phyloP scores from a whole-genome alignment of 1,140 invertebrate genomes.

The Neodiprion virginianus region DNA sequence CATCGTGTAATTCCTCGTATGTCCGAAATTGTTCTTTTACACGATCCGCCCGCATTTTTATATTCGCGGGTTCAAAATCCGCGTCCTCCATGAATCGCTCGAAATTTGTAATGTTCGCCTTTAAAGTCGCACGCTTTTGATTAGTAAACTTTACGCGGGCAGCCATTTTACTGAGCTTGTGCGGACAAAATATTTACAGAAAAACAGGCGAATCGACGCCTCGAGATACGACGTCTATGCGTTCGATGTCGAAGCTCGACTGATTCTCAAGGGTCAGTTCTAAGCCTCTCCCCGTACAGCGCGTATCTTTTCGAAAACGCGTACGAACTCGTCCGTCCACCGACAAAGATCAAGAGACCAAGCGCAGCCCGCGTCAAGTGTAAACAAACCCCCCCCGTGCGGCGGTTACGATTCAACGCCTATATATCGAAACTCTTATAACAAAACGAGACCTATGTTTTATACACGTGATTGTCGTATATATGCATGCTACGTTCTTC shows the following conservation, averaged over 20 bases:
- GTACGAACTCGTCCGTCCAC: neutral
- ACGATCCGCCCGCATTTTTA: too few species aligned
- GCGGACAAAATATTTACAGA: too few species aligned
- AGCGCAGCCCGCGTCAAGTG: neutral
- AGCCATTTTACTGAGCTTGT: too few species aligned
- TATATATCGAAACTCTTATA: neutral
- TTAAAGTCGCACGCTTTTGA: too few species aligned
- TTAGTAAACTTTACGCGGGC: too few species aligned
- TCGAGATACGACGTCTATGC: neutral
- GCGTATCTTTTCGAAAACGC: too few species aligned
- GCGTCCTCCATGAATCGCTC: too few species aligned
- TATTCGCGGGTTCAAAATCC: too few species aligned
- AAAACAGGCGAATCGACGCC: neutral
- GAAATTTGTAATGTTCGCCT: too few species aligned
- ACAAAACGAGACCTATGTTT: constrained; percentile 3
- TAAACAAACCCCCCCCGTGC: neutral
- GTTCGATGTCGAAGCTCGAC: neutral
- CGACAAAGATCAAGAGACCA: neutral
- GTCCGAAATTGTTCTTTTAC: too few species aligned
- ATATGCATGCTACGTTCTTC: neutral
- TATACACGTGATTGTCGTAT: neutral
- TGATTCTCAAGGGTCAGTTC: neutral
- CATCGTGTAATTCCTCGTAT: too few species aligned
- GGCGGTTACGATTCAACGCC: neutral
- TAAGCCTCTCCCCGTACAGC: neutral